Percentiles rank a stretch among this genome's conserved stretches.
These are phyloP conservation scores for Ectropis grisescens DNA, from an alignment of 1,140 invertebrate genomes.

Conservation along the genomic window DNA sequence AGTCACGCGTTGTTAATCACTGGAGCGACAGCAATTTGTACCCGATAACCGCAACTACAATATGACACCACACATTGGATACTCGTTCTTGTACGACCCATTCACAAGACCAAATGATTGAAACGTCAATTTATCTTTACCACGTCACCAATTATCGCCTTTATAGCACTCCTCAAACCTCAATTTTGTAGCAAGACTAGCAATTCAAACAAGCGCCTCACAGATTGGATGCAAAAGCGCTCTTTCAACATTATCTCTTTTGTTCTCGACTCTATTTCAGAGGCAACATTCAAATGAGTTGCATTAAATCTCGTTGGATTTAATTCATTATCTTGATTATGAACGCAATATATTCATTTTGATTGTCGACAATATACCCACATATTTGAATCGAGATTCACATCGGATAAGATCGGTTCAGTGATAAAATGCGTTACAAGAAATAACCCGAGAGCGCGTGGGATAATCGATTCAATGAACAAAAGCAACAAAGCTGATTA, in stretches of 20 bases:
- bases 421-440: slow-evolving; percentile 18
- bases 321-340: slow-evolving; percentile 2
- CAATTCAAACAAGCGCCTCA: slow-evolving; percentile 8
- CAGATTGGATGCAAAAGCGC: slow-evolving; percentile 7
- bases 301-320: too few relatives aligned
- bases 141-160: too few relatives aligned
- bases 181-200: too few relatives aligned
- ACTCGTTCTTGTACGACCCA: too few relatives aligned
- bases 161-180: too few relatives aligned
- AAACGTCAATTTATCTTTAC: too few relatives aligned
- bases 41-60: slow-evolving; percentile 49
- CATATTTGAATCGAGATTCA: slow-evolving; percentile 15
- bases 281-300: too few relatives aligned
- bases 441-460: slow-evolving; percentile 23
- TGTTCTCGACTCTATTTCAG: slow-evolving; percentile 6
- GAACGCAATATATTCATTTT: slow-evolving; percentile 2
- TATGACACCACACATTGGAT: slow-evolving; percentile 32
- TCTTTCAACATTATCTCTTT: slow-evolving; percentile 14
- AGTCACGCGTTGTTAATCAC: slow-evolving; percentile 10
- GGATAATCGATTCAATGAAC: slow-evolving; percentile 33
- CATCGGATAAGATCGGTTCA: slow-evolving; percentile 19
- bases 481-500: slow-evolving; percentile 25
- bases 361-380: not conserved
- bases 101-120: too few relatives aligned
- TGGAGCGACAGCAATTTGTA: slow-evolving; percentile 47